Conservation (phyloP, 2,888 invertebrate species). For the Cyclophora albipunctata region DNA sequence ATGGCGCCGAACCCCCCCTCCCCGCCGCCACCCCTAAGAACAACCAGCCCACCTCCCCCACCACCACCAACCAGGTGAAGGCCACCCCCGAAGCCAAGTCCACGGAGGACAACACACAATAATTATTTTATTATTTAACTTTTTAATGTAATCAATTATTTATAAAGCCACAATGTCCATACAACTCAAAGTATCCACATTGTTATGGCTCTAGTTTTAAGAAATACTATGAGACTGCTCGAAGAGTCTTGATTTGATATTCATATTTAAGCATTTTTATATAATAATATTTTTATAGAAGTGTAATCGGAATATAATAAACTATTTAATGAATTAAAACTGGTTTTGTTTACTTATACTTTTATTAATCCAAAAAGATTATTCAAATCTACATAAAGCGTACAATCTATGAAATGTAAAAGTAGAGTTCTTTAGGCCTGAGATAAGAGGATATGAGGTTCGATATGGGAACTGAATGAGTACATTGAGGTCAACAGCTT, state of each 20-base stretch:
- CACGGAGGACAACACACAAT: slow-evolving; percentile 28
- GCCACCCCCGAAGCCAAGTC: slow-evolving; percentile 60
- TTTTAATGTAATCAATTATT: slow-evolving; percentile 4
- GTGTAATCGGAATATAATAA: slow-evolving; percentile 1
- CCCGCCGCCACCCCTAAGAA: slow-evolving; percentile 21
- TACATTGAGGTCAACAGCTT: no score
- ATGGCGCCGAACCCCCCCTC: slow-evolving; percentile 29
- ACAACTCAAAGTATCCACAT: slow-evolving; percentile 35
- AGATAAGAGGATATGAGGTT: slow-evolving; percentile 6
- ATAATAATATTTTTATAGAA: slow-evolving; percentile 25
- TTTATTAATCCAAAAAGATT: slow-evolving; percentile 19
- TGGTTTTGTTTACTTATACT: slow-evolving; percentile 12
- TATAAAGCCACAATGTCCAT: slow-evolving; percentile 45
- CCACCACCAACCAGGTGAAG: slow-evolving; percentile 47
- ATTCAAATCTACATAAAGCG: slow-evolving; percentile 14
- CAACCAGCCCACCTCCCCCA: slow-evolving; percentile 32
- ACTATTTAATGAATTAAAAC: slow-evolving; percentile 16
- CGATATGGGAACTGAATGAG: slow-evolving; percentile 1
- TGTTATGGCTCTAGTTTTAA: slow-evolving; percentile 51
- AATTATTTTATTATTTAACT: slow-evolving; percentile 17
- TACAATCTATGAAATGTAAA: neutral
- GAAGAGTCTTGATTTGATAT: slow-evolving; percentile 36
- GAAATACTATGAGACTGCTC: slow-evolving; percentile 32
- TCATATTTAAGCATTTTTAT: slow-evolving; percentile 33
- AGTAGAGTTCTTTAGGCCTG: no score